Percentiles rank a stretch among this genome's conserved stretches.
These are phyloP conservation scores for Alexandromys fortis DNA, from an alignment of 2,113 vertebrate species.

Conservation along the genomic window DNA sequence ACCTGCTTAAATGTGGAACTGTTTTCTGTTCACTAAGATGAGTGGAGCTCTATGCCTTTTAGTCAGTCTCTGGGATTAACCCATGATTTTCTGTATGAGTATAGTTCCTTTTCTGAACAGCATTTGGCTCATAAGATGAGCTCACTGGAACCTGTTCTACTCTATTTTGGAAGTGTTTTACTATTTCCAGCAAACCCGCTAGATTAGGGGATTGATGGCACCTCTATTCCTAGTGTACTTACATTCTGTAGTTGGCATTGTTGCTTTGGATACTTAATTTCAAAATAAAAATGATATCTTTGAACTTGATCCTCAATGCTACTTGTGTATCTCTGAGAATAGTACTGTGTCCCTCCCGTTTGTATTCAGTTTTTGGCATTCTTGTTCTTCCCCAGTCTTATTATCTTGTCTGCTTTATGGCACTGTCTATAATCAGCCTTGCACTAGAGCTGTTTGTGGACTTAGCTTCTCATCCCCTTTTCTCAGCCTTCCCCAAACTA, in stretches of 20 bases:
- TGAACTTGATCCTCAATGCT: background rate
- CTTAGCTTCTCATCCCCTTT: constrained; percentile 42
- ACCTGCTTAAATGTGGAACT: background rate
- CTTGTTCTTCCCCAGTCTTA: background rate
- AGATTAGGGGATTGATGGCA: background rate
- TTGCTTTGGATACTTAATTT: constrained; percentile 52
- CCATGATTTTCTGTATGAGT: background rate
- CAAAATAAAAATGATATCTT: constrained; percentile 25
- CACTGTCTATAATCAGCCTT: constrained; percentile 62
- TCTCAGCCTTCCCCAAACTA: background rate
- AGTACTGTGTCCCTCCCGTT: background rate
- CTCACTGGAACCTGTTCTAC: background rate
- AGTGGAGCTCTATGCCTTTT: constrained; percentile 23
- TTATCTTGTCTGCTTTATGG: constrained; percentile 47
- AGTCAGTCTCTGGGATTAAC: constrained; percentile 9
- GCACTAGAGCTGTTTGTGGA: constrained; percentile 71
- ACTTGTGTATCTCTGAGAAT: background rate
- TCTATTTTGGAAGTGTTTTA: constrained; percentile 14
- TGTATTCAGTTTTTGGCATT: background rate
- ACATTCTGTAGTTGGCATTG: background rate
- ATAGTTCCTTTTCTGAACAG: background rate
- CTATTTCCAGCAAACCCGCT: background rate
- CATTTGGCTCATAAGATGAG: background rate
- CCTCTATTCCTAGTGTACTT: background rate
- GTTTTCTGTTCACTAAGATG: background rate